These are phyloP conservation scores for Brachycybe producta DNA, from an alignment of 2,888 invertebrate species.

Conservation along the genomic window DNA sequence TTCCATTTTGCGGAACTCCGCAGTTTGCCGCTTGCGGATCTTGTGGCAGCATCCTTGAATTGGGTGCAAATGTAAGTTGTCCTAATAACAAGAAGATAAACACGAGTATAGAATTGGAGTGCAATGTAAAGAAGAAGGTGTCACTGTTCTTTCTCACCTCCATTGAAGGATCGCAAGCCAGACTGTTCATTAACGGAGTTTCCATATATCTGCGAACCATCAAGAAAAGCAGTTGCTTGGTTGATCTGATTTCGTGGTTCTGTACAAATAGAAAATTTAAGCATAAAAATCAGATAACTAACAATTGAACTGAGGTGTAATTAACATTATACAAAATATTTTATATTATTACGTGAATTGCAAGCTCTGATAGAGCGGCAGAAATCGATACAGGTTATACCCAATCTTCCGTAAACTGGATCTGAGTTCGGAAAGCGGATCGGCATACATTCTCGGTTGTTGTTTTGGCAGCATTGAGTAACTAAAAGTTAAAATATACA, in stretches of 20 bases:
- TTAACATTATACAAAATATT: neutral
- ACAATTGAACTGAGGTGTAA: neutral
- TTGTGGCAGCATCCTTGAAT: neutral
- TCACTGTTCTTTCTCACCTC: neutral
- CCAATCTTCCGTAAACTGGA: neutral
- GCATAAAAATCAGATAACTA: neutral
- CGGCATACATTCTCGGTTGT: conserved; percentile 5
- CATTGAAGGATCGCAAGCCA: conserved; percentile 4
- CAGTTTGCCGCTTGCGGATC: neutral
- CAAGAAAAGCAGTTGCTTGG: conserved; percentile 12
- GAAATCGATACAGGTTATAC: conserved; percentile 5
- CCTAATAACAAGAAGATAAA: neutral
- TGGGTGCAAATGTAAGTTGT: neutral
- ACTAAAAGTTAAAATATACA: neutral
- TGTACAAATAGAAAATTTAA: neutral
- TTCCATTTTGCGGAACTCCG: neutral
- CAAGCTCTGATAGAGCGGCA: conserved; percentile 8
- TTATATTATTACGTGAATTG: neutral
- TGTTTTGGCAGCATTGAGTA: conserved; percentile 11
- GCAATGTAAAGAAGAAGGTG: neutral
- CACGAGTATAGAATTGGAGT: neutral
- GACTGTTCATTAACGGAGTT: neutral
- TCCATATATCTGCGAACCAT: conserved; percentile 8
- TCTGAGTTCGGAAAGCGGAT: conserved; percentile 6
- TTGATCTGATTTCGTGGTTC: conserved; percentile 14